Evolutionary conservation across 1,140 invertebrate species (phyloP).

Genomic region (Pollicipes pollicipes): DNA sequence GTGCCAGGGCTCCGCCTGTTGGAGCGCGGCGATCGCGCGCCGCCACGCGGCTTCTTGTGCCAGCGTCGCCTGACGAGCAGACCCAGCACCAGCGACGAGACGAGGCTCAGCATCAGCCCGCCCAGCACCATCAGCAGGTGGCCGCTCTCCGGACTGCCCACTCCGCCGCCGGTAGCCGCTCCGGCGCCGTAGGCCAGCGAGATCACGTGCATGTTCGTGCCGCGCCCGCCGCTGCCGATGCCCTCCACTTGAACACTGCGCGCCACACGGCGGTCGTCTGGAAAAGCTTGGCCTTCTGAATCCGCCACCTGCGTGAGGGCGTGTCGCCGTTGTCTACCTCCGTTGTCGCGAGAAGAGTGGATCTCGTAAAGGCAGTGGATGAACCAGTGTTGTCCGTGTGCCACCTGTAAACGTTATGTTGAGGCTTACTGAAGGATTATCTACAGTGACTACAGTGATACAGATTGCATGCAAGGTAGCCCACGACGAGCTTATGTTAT

Average conservation of each 20-base stretch:
- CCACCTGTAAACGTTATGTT: constrained; percentile 21
- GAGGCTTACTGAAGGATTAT: not conserved
- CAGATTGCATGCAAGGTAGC: no score
- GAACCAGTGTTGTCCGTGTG: constrained; percentile 28
- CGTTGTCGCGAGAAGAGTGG: constrained; percentile 20
- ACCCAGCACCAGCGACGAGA: not conserved
- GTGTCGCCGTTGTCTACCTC: constrained; percentile 19
- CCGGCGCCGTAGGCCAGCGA: not conserved
- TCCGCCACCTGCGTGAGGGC: constrained; percentile 1
- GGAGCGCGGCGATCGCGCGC: no score
- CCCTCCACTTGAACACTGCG: constrained; percentile 16
- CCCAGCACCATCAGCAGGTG: not conserved
- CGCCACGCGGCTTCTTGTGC: not conserved
- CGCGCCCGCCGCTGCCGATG: constrained; percentile 21
- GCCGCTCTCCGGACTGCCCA: not conserved
- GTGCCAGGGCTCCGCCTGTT: no score
- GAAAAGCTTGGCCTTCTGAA: constrained; percentile 12
- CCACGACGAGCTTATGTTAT: no score
- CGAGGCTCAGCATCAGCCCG: not conserved
- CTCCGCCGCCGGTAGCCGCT: no score
- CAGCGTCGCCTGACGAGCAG: not conserved
- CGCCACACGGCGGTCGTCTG: not conserved
- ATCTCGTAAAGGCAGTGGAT: constrained; percentile 28
- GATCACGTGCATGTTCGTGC: constrained; percentile 26
- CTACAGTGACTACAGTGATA: no score